Conservation (phyloP, 1,140 invertebrate species). For the Choristoneura fumiferana region DNA sequence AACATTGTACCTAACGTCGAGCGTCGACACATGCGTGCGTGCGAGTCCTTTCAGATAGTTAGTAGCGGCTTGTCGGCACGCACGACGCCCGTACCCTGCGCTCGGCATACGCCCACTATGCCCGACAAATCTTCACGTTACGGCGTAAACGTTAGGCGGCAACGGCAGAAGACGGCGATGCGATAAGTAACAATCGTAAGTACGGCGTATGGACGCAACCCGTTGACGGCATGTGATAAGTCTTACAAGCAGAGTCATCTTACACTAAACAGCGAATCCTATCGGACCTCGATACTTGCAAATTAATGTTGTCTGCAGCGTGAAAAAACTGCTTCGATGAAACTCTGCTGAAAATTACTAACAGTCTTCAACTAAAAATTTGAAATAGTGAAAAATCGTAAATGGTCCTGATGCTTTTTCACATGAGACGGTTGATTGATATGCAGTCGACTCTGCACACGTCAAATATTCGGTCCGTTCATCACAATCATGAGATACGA, state of each 20-base stretch:
- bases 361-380: background rate
- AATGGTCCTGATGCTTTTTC: background rate
- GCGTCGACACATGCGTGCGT: slow-evolving; percentile 7
- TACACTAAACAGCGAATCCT: slow-evolving; percentile 2
- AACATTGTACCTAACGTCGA: slow-evolving; percentile 9
- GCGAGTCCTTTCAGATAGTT: slow-evolving; percentile 19
- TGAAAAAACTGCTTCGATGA: slow-evolving; percentile 9
- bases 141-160: slow-evolving; percentile 18
- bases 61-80: slow-evolving; percentile 4
- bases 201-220: slow-evolving; percentile 16
- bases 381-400: background rate
- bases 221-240: background rate
- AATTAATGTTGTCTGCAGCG: slow-evolving; percentile 3
- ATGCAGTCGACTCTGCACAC: background rate
- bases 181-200: slow-evolving; percentile 19
- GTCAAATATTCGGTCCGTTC: slow-evolving; percentile 4
- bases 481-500: background rate
- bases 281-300: background rate
- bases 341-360: slow-evolving; percentile 10
- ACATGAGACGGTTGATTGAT: background rate
- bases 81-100: background rate
- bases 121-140: slow-evolving; percentile 8
- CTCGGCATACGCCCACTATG: background rate
- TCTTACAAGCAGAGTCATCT: background rate
- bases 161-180: slow-evolving; percentile 10